Evolutionary conservation across 2,113 vertebrate species (phyloP).

Genomic region (Arenaria interpres): DNA sequence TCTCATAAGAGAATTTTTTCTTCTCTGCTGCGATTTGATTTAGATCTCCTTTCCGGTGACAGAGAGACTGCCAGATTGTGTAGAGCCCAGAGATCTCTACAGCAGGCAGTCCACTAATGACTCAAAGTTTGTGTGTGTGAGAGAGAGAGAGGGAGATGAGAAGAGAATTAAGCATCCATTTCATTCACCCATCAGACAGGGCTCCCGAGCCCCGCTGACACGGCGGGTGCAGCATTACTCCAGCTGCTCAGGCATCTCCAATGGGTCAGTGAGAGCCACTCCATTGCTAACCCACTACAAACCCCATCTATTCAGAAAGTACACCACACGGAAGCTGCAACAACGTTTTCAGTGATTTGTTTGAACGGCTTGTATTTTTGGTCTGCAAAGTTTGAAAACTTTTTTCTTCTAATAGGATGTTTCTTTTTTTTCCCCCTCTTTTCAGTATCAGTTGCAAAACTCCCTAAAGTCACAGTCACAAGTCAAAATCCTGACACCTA

Average conservation of each 20-base stretch:
- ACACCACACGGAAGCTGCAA: background rate
- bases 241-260: background rate
- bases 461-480: background rate
- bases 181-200: background rate
- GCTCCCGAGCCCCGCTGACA: background rate
- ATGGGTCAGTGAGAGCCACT: background rate
- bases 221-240: background rate
- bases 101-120: slow-evolving; percentile 66
- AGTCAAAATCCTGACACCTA: slow-evolving; percentile 1
- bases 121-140: background rate
- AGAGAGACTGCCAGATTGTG: slow-evolving; percentile 36
- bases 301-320: background rate
- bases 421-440: background rate
- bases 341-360: background rate
- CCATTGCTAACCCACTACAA: background rate
- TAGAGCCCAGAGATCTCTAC: slow-evolving; percentile 45
- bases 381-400: background rate
- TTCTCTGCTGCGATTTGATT: slow-evolving; percentile 45
- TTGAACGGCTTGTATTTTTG: background rate
- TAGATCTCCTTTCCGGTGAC: slow-evolving; percentile 48
- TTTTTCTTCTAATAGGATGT: background rate
- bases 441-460: background rate
- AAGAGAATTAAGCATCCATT: background rate
- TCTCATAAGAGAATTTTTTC: slow-evolving; percentile 30
- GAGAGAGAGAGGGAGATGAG: background rate